Evolutionary conservation across 2,797 vertebrate species (phyloP).

Genomic region (Pseudomugil gertrudae): DNA sequence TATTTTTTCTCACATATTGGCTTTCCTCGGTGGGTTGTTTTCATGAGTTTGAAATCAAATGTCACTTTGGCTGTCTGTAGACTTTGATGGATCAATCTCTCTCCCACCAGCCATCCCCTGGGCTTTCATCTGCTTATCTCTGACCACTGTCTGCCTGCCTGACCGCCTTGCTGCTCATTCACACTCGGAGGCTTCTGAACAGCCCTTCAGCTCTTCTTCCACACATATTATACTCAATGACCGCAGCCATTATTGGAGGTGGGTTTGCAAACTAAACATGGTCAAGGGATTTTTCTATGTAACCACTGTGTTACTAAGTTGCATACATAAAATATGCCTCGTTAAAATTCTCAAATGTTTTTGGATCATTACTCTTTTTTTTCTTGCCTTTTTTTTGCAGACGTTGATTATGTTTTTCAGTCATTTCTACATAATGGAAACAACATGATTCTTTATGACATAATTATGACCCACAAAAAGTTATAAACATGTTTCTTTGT

Average conservation of each 20-base stretch:
- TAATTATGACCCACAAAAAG: slow-evolving; percentile 52
- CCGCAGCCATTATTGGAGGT: slow-evolving; percentile 48
- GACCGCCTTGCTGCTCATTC: slow-evolving; percentile 75
- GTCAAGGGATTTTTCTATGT: neutral
- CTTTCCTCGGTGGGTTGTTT: slow-evolving; percentile 41
- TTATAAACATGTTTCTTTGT: slow-evolving; percentile 40
- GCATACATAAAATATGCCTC: slow-evolving; percentile 8
- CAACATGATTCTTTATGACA: slow-evolving; percentile 31
- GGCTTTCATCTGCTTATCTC: slow-evolving; percentile 82
- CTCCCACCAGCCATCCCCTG: slow-evolving; percentile 72
- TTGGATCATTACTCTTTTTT: slow-evolving; percentile 45
- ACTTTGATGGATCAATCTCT: slow-evolving; percentile 81
- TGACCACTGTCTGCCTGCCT: slow-evolving; percentile 81
- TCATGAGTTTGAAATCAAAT: slow-evolving; percentile 70
- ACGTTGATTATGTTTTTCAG: slow-evolving; percentile 38
- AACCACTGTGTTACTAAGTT: slow-evolving; percentile 13
- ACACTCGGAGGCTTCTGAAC: slow-evolving; percentile 61
- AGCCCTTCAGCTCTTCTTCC: slow-evolving; percentile 57
- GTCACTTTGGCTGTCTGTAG: slow-evolving; percentile 67
- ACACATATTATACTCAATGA: slow-evolving; percentile 54
- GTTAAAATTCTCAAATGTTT: slow-evolving; percentile 13
- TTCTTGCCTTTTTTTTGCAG: slow-evolving; percentile 7
- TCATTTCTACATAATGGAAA: neutral
- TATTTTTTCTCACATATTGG: slow-evolving; percentile 20
- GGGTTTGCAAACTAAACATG: slow-evolving; percentile 31